Conservation (phyloP, 2,888 invertebrate genomes). For the Vanessa cardui region DNA sequence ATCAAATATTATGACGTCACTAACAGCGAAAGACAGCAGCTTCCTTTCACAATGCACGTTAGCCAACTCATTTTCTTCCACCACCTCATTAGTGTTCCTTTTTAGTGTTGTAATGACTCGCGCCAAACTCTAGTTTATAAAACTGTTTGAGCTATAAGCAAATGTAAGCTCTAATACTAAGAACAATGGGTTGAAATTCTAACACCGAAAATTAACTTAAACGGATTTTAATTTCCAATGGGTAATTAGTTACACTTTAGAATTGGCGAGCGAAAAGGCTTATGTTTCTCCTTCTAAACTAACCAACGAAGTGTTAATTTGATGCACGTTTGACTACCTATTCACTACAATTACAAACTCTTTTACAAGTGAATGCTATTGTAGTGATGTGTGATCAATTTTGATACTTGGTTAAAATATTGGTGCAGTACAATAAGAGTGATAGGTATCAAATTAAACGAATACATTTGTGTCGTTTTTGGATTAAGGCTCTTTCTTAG, state of each 20-base stretch:
- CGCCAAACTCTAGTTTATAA: conserved; percentile 22
- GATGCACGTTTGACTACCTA: not conserved
- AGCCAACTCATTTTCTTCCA: conserved; percentile 12
- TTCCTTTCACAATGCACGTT: not conserved
- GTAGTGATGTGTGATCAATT: too few relatives aligned
- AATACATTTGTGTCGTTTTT: too few relatives aligned
- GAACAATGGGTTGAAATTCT: not conserved
- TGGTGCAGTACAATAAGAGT: too few relatives aligned
- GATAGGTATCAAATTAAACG: too few relatives aligned
- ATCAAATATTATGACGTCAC: not conserved
- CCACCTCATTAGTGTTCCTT: conserved; percentile 24
- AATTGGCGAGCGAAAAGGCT: conserved; percentile 19
- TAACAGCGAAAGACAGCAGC: not conserved
- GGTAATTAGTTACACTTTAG: conserved; percentile 30
- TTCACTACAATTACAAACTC: too few relatives aligned
- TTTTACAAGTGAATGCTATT: too few relatives aligned
- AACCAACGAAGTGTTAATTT: conserved; percentile 24
- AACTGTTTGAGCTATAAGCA: not conserved
- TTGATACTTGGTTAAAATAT: too few relatives aligned
- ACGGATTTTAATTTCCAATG: conserved; percentile 23
- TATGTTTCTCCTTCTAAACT: conserved; percentile 21
- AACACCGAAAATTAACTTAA: conserved; percentile 6
- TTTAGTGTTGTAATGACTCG: conserved; percentile 22
- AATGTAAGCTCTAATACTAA: not conserved
- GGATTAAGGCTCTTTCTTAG: too few relatives aligned